Percentiles rank a stretch among this genome's conserved stretches.
phyloP scores from a whole-genome alignment of 2,797 vertebrate genomes.

The Ateles fusciceps region DNA sequence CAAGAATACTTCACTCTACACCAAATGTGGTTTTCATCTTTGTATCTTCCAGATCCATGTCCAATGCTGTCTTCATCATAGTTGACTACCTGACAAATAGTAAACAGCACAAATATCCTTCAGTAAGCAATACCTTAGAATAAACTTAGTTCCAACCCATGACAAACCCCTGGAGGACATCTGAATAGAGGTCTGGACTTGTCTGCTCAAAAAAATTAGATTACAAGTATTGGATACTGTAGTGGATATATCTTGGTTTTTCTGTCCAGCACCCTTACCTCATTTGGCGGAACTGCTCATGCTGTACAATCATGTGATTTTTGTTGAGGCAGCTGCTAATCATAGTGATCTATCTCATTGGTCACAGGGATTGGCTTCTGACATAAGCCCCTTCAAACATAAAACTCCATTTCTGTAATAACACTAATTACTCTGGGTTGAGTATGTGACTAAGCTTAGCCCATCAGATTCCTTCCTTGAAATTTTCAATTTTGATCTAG shows the following conservation, averaged over 20 bases:
- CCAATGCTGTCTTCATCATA: background rate
- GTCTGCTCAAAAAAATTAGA: background rate
- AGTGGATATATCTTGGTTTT: background rate
- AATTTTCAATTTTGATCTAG: constrained; percentile 2
- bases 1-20: background rate
- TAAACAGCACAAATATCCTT: constrained; percentile 26
- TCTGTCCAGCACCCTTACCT: background rate
- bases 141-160: background rate
- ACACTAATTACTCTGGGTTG: background rate
- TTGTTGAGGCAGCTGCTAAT: background rate
- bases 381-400: background rate
- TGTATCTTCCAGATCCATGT: background rate
- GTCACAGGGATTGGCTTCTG: background rate
- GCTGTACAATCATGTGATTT: background rate
- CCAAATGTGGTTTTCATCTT: background rate
- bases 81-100: background rate
- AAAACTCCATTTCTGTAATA: background rate
- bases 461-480: background rate
- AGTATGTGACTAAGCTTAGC: background rate
- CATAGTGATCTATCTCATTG: background rate
- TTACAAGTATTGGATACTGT: background rate
- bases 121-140: background rate
- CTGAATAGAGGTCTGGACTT: background rate
- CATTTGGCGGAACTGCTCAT: background rate
- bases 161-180: background rate